These are phyloP conservation scores for Microctonus aethiopoides DNA, from an alignment of 2,888 invertebrate genomes.

Conservation along the genomic window DNA sequence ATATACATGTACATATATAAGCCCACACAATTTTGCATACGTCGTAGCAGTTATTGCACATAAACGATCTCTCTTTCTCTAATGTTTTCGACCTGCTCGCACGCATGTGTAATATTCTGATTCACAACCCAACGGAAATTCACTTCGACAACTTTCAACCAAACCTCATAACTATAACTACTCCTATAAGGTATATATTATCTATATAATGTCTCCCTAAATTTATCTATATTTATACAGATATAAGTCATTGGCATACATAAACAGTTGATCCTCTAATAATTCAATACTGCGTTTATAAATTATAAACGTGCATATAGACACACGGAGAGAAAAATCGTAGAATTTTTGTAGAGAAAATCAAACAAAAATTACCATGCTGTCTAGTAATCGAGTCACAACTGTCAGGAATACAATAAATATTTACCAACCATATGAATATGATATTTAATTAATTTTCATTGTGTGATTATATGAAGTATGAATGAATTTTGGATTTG, in stretches of 20 bases:
- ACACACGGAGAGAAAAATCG: too few relatives aligned
- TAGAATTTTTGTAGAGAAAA: too few relatives aligned
- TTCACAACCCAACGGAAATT: constrained; percentile 11
- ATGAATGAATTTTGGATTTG: too few relatives aligned
- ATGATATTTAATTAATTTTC: too few relatives aligned
- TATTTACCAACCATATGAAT: too few relatives aligned
- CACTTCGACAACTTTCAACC: constrained; percentile 15
- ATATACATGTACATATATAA: constrained; percentile 16
- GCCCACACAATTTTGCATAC: too few relatives aligned
- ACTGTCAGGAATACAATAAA: too few relatives aligned
- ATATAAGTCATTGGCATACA: not conserved
- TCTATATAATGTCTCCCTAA: not conserved
- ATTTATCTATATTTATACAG: not conserved
- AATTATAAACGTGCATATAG: not conserved
- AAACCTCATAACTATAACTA: not conserved
- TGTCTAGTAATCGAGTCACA: too few relatives aligned
- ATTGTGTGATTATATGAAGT: too few relatives aligned
- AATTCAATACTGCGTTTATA: constrained; percentile 14
- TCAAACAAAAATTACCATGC: too few relatives aligned
- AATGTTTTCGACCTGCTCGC: not conserved
- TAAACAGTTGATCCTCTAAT: not conserved
- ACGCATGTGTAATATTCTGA: not conserved
- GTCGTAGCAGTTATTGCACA: too few relatives aligned
- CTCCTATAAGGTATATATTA: not conserved
- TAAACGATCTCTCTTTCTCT: too few relatives aligned